Evolutionary conservation across 1,140 invertebrate genomes (phyloP), one percentile per base, ranked within the genome.

Genomic region (Caenorhabditis brenneri): DNA sequence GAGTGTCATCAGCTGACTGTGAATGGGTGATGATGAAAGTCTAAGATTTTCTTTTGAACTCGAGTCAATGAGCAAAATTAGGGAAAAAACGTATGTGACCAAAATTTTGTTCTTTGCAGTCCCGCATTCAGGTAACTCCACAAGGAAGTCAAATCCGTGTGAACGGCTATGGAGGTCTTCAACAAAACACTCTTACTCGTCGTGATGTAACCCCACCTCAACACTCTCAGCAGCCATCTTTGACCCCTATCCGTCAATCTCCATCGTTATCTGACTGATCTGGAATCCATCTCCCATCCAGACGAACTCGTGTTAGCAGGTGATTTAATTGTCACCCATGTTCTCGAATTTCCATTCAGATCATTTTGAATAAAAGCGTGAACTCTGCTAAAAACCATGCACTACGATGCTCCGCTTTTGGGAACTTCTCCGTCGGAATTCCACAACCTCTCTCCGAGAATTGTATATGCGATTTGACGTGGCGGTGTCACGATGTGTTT

Each of bases 61-160:
- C 15, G 49, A 51, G 16, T 29, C 29, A 1, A 29, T 24, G 15
- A 4, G 15, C 15, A 16, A 1, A 1, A 51, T 1, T 51, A 51
- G 6, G 12, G 4, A 19, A n/a, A 51, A n/a, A n/a, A 51, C 15
- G 4, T 1, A 6, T 51, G 10, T 46, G 1, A 4, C 27, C 27
- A 31, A 65, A 16, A 65, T 7, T 36, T 36, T 6, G 0, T 12
- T n/a, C 48, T 19, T 79, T 79, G 2, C 42, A 80, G 79, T 80
- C 79, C 15, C 79, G 79, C 19, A 80, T 80, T n/a, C 79, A 51
- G 33, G 79, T 80, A 7, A 58, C 46, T 22, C 79, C 79, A 80
- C 65, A 74, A 74, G 65, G 65, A 42, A 74, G 65, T 42, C 65
- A 74, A 74, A 74, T 74, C 19, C 65, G 65, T 22, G 36, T 74